These are phyloP conservation scores for Siniperca scherzeri DNA, from an alignment of 2,797 vertebrate species.

Conservation along the genomic window DNA sequence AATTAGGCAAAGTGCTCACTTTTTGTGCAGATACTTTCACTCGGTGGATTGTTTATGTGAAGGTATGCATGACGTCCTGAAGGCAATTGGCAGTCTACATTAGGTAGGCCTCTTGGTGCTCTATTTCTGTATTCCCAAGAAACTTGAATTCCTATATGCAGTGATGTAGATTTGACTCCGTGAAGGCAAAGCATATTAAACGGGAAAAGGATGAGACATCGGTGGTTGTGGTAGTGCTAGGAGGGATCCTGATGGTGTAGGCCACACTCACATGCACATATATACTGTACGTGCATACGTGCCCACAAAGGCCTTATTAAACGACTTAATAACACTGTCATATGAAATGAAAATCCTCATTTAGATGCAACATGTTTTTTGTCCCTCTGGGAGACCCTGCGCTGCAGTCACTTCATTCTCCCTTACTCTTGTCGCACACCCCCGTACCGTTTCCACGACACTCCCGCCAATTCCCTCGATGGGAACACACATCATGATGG, in stretches of 20 bases:
- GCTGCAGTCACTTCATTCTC: conserved; percentile 13
- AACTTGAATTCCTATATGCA: conserved; percentile 8
- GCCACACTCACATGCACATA: conserved; percentile 9
- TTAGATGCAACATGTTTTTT: conserved; percentile 66
- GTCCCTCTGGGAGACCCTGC: conserved; percentile 37
- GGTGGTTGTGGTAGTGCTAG: background rate
- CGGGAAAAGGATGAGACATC: conserved; percentile 19
- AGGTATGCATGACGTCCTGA: conserved; percentile 28
- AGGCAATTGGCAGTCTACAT: conserved; percentile 48
- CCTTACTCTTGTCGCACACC: conserved; percentile 24
- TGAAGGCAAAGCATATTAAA: conserved; percentile 10
- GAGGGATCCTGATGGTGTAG: conserved; percentile 23
- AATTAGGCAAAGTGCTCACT: conserved; percentile 74
- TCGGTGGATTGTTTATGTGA: conserved; percentile 42
- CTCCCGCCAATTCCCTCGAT: conserved; percentile 55
- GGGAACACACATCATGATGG: conserved; percentile 68
- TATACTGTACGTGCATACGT: conserved; percentile 15
- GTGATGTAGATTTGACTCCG: conserved; percentile 21
- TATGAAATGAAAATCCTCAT: conserved; percentile 77
- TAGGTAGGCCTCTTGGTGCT: conserved; percentile 22
- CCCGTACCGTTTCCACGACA: conserved; percentile 30
- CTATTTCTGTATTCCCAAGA: conserved; percentile 41
- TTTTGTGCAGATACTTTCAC: conserved; percentile 54
- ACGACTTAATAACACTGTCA: conserved; percentile 64
- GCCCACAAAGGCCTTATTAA: conserved; percentile 54